Percentiles rank a stretch among this genome's conserved stretches.
Evolutionary conservation across 35 echinoderm and acorn worm species (phyloP).

Genomic region (Lytechinus pictus): DNA sequence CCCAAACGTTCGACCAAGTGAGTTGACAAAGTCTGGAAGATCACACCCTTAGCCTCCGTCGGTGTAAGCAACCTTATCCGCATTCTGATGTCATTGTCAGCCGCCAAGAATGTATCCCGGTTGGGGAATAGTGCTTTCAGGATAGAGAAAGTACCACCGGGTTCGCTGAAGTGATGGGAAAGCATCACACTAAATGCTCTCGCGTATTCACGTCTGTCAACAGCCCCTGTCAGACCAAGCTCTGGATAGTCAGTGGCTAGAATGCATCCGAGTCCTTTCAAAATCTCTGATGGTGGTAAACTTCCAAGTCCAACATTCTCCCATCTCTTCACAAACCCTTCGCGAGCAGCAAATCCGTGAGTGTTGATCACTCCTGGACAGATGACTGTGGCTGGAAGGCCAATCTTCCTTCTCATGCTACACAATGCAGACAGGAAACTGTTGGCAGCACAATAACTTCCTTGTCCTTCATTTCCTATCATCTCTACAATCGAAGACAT

Average conservation of each 20-base stretch:
- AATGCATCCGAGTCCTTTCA: slow-evolving; percentile 89
- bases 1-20: slow-evolving; percentile 82
- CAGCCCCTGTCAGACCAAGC: slow-evolving; percentile 81
- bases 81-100: slow-evolving; percentile 80
- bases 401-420: slow-evolving; percentile 78
- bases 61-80: slow-evolving; percentile 65
- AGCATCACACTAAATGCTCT: slow-evolving; percentile 76
- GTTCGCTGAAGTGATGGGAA: slow-evolving; percentile 84
- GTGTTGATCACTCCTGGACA: slow-evolving; percentile 92
- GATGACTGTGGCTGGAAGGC: slow-evolving; percentile 89
- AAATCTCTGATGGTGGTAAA: slow-evolving; percentile 81
- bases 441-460: slow-evolving; percentile 85
- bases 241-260: slow-evolving; percentile 83
- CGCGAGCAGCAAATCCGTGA: slow-evolving; percentile 79
- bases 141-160: slow-evolving; percentile 78
- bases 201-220: slow-evolving; percentile 75
- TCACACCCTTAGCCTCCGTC: slow-evolving; percentile 73
- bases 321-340: slow-evolving; percentile 86
- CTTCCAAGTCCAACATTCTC: slow-evolving; percentile 85
- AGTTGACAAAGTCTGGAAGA: slow-evolving; percentile 72
- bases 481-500: slow-evolving; percentile 95
- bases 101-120: slow-evolving; percentile 76
- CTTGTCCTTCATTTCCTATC: slow-evolving; percentile 95
- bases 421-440: slow-evolving; percentile 78
- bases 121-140: slow-evolving; percentile 84